phyloP scores from a whole-genome alignment of 2,888 invertebrate genomes.

The Hypolimnas misippus region DNA sequence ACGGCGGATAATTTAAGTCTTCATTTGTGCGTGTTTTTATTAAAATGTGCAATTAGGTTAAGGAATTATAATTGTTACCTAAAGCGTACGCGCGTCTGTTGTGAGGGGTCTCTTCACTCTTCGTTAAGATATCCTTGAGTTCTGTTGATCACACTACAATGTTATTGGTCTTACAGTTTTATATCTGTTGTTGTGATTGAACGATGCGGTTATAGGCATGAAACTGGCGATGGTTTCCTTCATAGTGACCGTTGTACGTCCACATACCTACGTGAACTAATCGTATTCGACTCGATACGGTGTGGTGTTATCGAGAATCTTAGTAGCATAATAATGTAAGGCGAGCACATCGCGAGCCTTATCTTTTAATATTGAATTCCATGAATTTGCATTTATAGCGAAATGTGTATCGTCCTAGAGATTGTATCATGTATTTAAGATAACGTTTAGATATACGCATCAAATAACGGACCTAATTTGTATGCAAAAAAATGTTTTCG shows the following conservation, averaged over 20 bases:
- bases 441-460: slow-evolving; percentile 70
- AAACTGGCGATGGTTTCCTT: slow-evolving; percentile 42
- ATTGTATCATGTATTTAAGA: slow-evolving; percentile 81
- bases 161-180: slow-evolving; percentile 50
- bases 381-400: slow-evolving; percentile 84
- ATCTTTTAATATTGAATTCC: slow-evolving; percentile 80
- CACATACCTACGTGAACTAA: slow-evolving; percentile 2
- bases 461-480: slow-evolving; percentile 65
- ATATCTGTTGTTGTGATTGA: slow-evolving; percentile 48
- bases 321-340: slow-evolving; percentile 82
- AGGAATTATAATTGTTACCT: slow-evolving; percentile 76
- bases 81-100: slow-evolving; percentile 43
- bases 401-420: slow-evolving; percentile 82
- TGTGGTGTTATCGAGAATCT: slow-evolving; percentile 45
- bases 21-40: slow-evolving; percentile 76
- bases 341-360: slow-evolving; percentile 54
- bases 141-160: slow-evolving; percentile 43
- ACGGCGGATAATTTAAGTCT: slow-evolving; percentile 71
- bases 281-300: slow-evolving; percentile 48
- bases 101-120: slow-evolving; percentile 54
- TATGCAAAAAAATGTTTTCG: slow-evolving; percentile 72
- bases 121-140: slow-evolving; percentile 43
- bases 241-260: slow-evolving; percentile 25
- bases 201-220: slow-evolving; percentile 40
- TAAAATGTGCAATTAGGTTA: slow-evolving; percentile 78